Evolutionary conservation across 2,888 invertebrate species (phyloP), one percentile per base, ranked within the genome.

Genomic region (Halocaridina rubra): DNA sequence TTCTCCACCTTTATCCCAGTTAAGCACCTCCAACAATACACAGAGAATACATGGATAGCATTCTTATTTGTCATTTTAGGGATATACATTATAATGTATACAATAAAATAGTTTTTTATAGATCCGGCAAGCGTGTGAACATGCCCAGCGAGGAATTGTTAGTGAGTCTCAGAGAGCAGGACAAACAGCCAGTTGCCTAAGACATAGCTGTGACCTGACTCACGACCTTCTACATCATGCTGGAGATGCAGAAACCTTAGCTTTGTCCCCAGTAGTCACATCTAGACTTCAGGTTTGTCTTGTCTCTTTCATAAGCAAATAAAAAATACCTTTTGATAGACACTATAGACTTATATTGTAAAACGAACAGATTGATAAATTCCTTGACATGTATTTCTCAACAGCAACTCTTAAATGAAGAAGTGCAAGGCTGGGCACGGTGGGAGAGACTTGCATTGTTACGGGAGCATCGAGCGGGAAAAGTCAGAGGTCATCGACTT

Each of bases 391-490:
- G 8, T 30, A 7, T 39, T 16, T 27, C 19, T 33, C 64, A 3
- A 16, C 79, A 84, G 84, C 57, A 71, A 5, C 64, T 84, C 19
- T 32, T 84, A 30, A 32, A 27, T 19, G 79, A 79, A 74, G 32
- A 32, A n/a, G 79, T 80, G 74, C 39, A 32, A n/a, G 79, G 79
- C 16, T 74, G 74, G 90, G 89, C 74, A 89, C 92, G 74, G 91
- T 84, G 92, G 1, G 92, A 92, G 84, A 92, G 92, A 24, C 90
- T 93, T 61, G 92, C 93, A 88, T 93, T 93, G 90, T 89, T 93
- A 32, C 92, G 93, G 0, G 92, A 92, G 88, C 92, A 93, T 88
- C 91, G 91, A 32, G 92, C 92, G 2, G 92, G 92, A n/a, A 90
- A 90, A 10, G 91, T 90, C 85, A 91, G 91, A 80, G 91, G 91